Evolutionary conservation across 2,888 invertebrate genomes (phyloP).

Genomic region (Epirrhoe alternata): DNA sequence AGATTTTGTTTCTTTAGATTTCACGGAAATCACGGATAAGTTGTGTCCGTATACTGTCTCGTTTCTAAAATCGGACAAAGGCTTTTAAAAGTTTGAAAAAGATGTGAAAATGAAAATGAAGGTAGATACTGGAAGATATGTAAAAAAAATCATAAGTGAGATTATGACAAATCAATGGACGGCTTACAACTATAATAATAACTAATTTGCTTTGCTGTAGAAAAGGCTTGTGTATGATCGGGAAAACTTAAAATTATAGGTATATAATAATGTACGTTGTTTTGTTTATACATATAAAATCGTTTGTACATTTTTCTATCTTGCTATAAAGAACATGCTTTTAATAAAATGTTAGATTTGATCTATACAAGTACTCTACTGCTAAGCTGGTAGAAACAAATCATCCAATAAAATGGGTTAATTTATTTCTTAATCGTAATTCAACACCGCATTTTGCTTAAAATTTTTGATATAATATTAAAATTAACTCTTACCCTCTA

Average conservation of each 20-base stretch:
- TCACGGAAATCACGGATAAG: background rate
- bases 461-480: slow-evolving; percentile 53
- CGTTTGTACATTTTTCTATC: background rate
- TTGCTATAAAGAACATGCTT: background rate
- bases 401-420: slow-evolving; percentile 44
- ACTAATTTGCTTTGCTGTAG: slow-evolving; percentile 10
- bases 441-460: slow-evolving; percentile 42
- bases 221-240: slow-evolving; percentile 13
- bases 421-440: slow-evolving; percentile 31
- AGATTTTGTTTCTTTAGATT: background rate
- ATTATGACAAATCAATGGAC: slow-evolving; percentile 74
- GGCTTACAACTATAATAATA: slow-evolving; percentile 67
- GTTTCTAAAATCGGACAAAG: background rate
- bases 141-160: slow-evolving; percentile 27
- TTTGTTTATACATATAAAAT: background rate
- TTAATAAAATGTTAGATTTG: slow-evolving; percentile 28
- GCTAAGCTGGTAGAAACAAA: slow-evolving; percentile 60
- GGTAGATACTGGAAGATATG: background rate
- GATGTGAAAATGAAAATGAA: background rate
- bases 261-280: background rate
- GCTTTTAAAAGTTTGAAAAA: background rate
- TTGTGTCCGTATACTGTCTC: background rate
- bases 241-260: background rate
- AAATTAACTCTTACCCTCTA: slow-evolving; percentile 69
- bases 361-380: slow-evolving; percentile 50